Evolutionary conservation across 2,113 vertebrate genomes (phyloP), one percentile per base, ranked within the genome.

Genomic region (Amphiprion percula): DNA sequence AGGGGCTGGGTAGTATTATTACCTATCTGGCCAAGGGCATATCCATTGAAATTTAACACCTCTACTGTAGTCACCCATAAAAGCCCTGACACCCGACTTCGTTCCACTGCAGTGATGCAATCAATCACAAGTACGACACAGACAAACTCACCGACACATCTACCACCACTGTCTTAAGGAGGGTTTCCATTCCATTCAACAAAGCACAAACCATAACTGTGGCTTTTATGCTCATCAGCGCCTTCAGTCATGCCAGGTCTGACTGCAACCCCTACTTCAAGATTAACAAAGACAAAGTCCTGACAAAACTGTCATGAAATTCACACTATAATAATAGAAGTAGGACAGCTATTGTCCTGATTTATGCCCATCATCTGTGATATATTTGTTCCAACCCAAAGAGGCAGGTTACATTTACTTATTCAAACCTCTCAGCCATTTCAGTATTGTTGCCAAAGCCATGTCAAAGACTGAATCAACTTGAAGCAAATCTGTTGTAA

Each of bases 41-140:
- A 73, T 80, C 82, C 83, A 88, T 68, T 88, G 91, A 94, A 94
- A 94, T 91, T 30, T 55, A 84, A 92, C 69, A 82, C 91, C 80
- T n/a, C 56, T 71, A 80, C 82, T 90, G 80, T 73, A 77, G 79
- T 87, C 71, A 66, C 66, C 79, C 88, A 79, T 80, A 87, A 89
- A 90, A 88, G 82, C 83, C 82, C 87, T 58, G 85, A 90, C 90
- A 88, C 84, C 87, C 73, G 68, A 80, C 91, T 90, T 83, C 80
- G 90, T 92, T 92, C 89, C 90, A 88, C 86, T 79, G 88, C 88
- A 77, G 82, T 94, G 86, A 93, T 81, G 87, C 87, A 93, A 92
- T 90, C 82, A 78, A 88, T 93, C 88, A 92, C 68, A 79, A 83
- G 86, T 74, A 73, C 52, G 82, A 68, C 85, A 87, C 70, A 74